Evolutionary conservation across 2,888 invertebrate species (phyloP), one percentile per base, ranked within the genome.

Genomic region (Luffia ferchaultella): DNA sequence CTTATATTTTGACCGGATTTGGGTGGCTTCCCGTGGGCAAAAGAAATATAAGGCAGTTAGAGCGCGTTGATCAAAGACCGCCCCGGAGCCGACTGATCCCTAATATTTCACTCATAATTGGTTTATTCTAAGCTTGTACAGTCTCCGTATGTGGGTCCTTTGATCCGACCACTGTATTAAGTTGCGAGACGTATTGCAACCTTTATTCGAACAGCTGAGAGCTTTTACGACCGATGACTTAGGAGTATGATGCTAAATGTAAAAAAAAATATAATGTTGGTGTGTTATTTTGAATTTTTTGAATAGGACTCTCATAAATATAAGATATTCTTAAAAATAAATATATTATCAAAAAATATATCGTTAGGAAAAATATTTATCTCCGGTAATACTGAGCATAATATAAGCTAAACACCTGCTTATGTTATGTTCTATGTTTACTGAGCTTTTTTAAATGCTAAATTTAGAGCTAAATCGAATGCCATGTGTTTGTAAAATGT

Each of bases 91-190:
- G 65, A 64, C 73, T 79, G 80, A 82, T 83, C 82, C 82, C 80
- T 80, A 83, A 83, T 82, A 83, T 83, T 83, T 83, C 82, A 77
- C 78, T 80, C 79, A 80, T 83, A 83, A 83, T 83, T 83, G 83
- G 83, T 82, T 82, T 83, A 83, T 79, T 77, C 83, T 80, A 80
- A 80, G 82, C 82, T 79, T 59, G 64, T 68, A 69, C 72, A 67
- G 70, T 70, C 76, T 73, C 79, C 80, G 77, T 78, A 68, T 77
- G 74, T 74, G 70, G 66, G 62, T 64, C 70, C 76, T 83, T 83
- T 83, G 83, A 83, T 83, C 82, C 78, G 71, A 61, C 65, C 71
- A 73, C 67, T 80, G 78, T 79, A 83, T 82, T 80, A 80, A 72
- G 71, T 72, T 75, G 75, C 68, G 59, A 57, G 80, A 82, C 70